Conservation (phyloP, 1,140 invertebrate species). For the Drosophila santomea region DNA sequence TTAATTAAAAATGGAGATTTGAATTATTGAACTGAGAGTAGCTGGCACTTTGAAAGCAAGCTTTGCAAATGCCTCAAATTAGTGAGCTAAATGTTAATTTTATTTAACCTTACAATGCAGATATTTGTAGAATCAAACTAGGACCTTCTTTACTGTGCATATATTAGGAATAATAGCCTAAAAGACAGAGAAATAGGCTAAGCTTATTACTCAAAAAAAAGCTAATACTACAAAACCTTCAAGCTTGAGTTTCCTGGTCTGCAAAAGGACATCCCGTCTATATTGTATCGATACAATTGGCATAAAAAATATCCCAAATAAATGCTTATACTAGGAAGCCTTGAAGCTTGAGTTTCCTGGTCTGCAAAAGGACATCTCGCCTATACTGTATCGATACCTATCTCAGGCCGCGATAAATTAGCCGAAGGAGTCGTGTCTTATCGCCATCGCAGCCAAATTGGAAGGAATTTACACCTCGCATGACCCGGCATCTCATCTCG, state of each 20-base stretch:
- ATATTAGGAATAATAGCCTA: too few relatives aligned
- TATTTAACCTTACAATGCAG: background rate
- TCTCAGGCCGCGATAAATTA: slow-evolving; percentile 47
- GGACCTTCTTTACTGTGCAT: too few relatives aligned
- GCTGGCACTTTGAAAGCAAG: background rate
- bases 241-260: background rate
- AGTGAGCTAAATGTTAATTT: background rate
- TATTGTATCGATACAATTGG: background rate
- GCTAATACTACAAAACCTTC: background rate
- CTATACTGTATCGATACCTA: slow-evolving; percentile 6
- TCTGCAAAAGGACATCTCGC: slow-evolving; percentile 13
- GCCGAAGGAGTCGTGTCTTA: slow-evolving; percentile 43
- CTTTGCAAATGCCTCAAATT: too few relatives aligned
- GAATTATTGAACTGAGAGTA: background rate
- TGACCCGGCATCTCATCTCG: slow-evolving; percentile 4
- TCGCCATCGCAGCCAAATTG: slow-evolving; percentile 38
- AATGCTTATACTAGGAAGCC: background rate
- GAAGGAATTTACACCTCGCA: slow-evolving; percentile 56
- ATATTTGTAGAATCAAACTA: too few relatives aligned
- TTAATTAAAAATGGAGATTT: slow-evolving; percentile 14
- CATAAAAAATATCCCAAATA: background rate
- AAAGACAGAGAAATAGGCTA: background rate
- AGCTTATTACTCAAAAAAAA: background rate
- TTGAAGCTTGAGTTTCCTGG: background rate
- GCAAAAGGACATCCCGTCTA: too few relatives aligned